Base-by-base conservation (phyloP, 37 sponge, comb jelly and placozoan species). In the Geodia barretti region DNA sequence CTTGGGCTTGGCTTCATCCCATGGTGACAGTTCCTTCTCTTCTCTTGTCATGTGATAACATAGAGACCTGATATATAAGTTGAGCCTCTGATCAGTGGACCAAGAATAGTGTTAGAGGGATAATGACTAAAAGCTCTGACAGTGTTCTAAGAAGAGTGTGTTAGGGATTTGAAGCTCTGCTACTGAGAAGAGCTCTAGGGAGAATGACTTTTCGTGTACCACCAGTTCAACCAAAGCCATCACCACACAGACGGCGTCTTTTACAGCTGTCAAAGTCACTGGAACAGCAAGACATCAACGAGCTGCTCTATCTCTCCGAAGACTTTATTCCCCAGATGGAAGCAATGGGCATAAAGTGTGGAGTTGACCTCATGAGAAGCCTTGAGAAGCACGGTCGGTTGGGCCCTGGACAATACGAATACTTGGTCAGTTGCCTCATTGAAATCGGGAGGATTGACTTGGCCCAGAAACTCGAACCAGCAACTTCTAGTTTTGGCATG, bases 301-400 rank as follows among this genome's bases (percentile, higher is more conserved):
- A 47, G 67, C 31, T 65, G 5, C 67, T 65, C 7, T 65, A 65
- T 65, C 28, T 65, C 67, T 30, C 31, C 67, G 67, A 65, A 29
- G 54, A 47, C 11, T 47, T 47, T 14, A 47, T 47, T 14, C 54
- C 54, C 14, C 54, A 47, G 54, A 47, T 14, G 54, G 54, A 47
- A 14, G 54, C 14, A 14, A 14, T 7, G 11, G 7, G 11, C 54
- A 47, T 47, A 17, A 14, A 47, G 54, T 17, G 11, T 7, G 54
- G 54, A 7, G 54, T 47, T 7, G 54, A 47, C 54, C 54, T 47
- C 54, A 47, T 47, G 54, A 47, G 54, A 47, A 17, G 54, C 14
- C 14, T 47, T 17, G 54, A 47, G 14, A 47, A 14, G 54, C 54
- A 47, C 54, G 54, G 54, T 14, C 7, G 54, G 54, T 47, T 47